phyloP scores from a whole-genome alignment of 2,888 invertebrate species.

The Parnassius orleans region DNA sequence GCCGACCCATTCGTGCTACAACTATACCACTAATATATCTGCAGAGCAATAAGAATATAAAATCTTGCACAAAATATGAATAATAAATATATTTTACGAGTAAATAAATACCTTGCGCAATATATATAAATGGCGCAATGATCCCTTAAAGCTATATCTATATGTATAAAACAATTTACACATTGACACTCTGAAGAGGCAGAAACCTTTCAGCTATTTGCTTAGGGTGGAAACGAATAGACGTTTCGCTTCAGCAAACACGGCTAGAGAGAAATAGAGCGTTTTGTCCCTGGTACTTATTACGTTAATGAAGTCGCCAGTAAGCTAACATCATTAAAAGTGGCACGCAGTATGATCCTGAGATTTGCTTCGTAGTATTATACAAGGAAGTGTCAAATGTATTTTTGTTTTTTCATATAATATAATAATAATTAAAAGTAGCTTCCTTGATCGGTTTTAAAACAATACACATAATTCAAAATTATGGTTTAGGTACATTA shows the following conservation, averaged over 20 bases:
- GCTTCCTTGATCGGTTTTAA: background rate
- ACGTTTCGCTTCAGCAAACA: constrained; percentile 35
- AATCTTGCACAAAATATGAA: too few species aligned
- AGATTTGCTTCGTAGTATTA: background rate
- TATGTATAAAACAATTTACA: constrained; percentile 8
- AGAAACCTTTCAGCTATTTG: constrained; percentile 31
- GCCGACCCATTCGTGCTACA: too few species aligned
- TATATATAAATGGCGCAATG: too few species aligned
- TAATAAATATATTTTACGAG: too few species aligned
- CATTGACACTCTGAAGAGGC: constrained; percentile 6
- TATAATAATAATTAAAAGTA: too few species aligned
- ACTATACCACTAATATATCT: too few species aligned
- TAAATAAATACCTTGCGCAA: too few species aligned
- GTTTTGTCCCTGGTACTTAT: constrained; percentile 21
- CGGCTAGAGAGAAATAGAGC: constrained; percentile 22
- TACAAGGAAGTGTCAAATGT: background rate
- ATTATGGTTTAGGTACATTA: too few species aligned
- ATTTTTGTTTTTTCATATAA: background rate
- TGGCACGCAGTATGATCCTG: background rate
- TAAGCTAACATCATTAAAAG: constrained; percentile 17
- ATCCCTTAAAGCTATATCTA: too few species aligned
- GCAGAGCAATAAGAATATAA: too few species aligned
- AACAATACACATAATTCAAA: background rate
- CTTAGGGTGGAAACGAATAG: constrained; percentile 31
- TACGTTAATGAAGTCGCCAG: constrained; percentile 24